A percentile compares a stretch with the other conserved stretches of the same genome.
Conservation (phyloP, 2,888 invertebrate species). For the Acanthosoma haemorrhoidale region DNA sequence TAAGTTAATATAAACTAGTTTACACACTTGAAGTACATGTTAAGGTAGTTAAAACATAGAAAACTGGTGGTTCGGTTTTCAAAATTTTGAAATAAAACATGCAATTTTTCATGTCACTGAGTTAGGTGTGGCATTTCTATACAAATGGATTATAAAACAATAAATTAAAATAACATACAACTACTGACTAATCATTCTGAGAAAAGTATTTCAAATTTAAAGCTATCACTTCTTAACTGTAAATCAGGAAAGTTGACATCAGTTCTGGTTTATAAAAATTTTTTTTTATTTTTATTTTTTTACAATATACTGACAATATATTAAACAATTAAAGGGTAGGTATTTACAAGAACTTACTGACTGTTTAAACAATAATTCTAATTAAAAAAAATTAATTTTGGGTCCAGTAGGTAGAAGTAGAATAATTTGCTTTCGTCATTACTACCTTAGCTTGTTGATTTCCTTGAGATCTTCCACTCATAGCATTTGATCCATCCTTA, state of each 20-base stretch:
- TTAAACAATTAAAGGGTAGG: constrained; percentile 1
- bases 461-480: constrained; percentile 34
- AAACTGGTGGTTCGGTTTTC: background rate
- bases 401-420: constrained; percentile 34
- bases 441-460: constrained; percentile 33
- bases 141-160: background rate
- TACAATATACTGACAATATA: constrained; percentile 12
- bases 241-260: background rate
- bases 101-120: background rate
- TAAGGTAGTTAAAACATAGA: background rate
- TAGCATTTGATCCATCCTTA: constrained; percentile 33
- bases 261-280: background rate
- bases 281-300: background rate
- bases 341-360: background rate
- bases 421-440: constrained; percentile 33
- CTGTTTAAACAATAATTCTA: background rate
- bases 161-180: constrained; percentile 1
- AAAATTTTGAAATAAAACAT: background rate
- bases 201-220: background rate
- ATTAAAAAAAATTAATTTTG: constrained; percentile 26
- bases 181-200: constrained; percentile 5
- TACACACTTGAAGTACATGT: no score
- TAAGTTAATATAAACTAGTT: no score
- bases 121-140: background rate
- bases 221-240: background rate